phyloP scores from a whole-genome alignment of 2,888 invertebrate species.

The Noctuana brunneofusca region DNA sequence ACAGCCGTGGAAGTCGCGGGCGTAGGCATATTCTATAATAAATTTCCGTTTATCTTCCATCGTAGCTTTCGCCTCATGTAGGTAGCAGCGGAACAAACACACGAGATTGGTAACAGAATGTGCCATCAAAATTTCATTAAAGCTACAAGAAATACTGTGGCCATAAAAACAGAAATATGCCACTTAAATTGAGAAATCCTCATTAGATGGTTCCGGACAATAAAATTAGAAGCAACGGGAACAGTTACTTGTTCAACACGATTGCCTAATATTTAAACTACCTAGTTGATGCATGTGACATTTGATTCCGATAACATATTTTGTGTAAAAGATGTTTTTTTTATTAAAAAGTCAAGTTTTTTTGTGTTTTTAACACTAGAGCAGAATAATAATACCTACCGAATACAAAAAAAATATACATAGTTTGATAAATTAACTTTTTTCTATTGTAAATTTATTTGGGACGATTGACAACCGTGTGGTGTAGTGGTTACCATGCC shows the following conservation, averaged over 20 bases:
- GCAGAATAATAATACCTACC: too few relatives aligned
- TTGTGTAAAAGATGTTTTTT: not conserved
- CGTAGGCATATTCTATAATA: conserved; percentile 27
- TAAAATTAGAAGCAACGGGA: conserved; percentile 25
- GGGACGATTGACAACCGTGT: too few relatives aligned
- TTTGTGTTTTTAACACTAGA: too few relatives aligned
- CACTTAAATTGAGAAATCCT: conserved; percentile 29
- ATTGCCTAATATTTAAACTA: conserved; percentile 4
- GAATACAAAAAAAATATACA: too few relatives aligned
- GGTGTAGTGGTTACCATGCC: too few relatives aligned
- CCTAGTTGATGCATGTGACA: not conserved
- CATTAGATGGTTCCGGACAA: conserved; percentile 31
- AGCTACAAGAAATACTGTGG: conserved; percentile 25
- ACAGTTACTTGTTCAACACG: conserved; percentile 14
- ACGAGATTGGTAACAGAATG: conserved; percentile 29
- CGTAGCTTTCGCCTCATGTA: conserved; percentile 19
- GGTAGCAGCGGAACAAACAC: conserved; percentile 30
- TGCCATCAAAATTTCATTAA: conserved; percentile 31
- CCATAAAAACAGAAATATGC: conserved; percentile 30
- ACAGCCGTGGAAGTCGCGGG: conserved; percentile 26
- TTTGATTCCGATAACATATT: not conserved
- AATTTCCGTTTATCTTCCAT: conserved; percentile 31
- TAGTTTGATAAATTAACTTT: too few relatives aligned
- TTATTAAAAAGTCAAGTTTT: too few relatives aligned
- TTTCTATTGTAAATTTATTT: too few relatives aligned